phyloP scores from a whole-genome alignment of 2,113 vertebrate genomes.

The Dipodomys ordii region DNA sequence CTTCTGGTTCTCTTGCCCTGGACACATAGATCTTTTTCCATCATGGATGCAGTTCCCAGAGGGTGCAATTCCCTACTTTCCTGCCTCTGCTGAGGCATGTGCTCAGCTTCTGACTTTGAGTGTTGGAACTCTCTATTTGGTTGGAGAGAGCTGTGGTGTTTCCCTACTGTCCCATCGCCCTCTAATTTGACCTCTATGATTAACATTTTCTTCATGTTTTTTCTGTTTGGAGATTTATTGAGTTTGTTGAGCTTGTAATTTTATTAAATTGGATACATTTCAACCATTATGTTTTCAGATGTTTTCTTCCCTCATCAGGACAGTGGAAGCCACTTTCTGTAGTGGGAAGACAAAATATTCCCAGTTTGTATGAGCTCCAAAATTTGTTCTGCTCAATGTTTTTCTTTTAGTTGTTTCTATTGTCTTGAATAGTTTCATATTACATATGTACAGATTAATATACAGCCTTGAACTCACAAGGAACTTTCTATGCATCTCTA shows the following conservation, averaged over 20 bases:
- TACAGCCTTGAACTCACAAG: neutral
- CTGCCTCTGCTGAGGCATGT: too few species aligned
- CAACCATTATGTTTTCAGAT: neutral
- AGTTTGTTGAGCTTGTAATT: neutral
- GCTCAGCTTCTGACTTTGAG: too few species aligned
- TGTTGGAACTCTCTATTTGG: too few species aligned
- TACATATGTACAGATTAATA: neutral
- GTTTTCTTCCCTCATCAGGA: neutral
- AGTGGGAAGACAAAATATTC: neutral
- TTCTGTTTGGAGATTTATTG: neutral
- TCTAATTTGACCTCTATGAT: neutral
- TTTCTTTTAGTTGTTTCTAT: neutral
- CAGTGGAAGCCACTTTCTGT: neutral
- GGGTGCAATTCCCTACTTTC: too few species aligned
- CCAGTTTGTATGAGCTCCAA: neutral
- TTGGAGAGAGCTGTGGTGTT: too few species aligned
- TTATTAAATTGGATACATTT: neutral
- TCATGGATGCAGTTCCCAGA: too few species aligned
- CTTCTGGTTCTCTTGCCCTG: too few species aligned
- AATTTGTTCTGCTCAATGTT: neutral
- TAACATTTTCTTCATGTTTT: slow-evolving; percentile 20
- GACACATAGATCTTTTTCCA: too few species aligned
- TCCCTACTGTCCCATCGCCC: too few species aligned
- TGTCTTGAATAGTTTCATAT: neutral
- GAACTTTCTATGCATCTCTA: neutral